A percentile compares a stretch with the other conserved stretches of the same genome.
These are phyloP conservation scores for Caenorhabditis zanzibari DNA, from an alignment of 2,888 invertebrate genomes.

Conservation along the genomic window DNA sequence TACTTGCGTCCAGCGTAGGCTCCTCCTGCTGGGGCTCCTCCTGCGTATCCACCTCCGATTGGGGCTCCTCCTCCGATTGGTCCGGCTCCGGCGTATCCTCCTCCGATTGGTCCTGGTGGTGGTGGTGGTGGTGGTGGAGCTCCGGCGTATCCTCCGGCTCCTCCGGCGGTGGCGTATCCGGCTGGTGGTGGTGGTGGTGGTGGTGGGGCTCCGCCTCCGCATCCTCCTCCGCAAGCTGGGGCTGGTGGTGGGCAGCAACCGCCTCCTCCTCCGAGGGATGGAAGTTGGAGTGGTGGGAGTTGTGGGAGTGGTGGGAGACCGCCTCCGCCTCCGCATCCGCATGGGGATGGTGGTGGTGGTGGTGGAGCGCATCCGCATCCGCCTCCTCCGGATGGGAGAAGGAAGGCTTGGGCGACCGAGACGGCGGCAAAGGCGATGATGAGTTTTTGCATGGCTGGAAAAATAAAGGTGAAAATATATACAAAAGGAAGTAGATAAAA, in stretches of 20 bases:
- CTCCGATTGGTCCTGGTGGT: conserved; percentile 55
- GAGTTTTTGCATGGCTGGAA: conserved; percentile 61
- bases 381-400: conserved; percentile 50
- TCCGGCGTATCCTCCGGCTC: conserved; percentile 52
- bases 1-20: conserved; percentile 60
- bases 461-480: background rate
- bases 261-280: conserved; percentile 59
- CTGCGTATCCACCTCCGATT: conserved; percentile 54
- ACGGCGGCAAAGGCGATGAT: conserved; percentile 57
- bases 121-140: conserved; percentile 52
- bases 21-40: conserved; percentile 60
- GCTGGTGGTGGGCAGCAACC: conserved; percentile 65
- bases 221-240: conserved; percentile 63
- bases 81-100: conserved; percentile 59
- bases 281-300: conserved; percentile 65
- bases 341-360: conserved; percentile 45
- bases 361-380: conserved; percentile 48
- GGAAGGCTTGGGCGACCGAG: conserved; percentile 51
- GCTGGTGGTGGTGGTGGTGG: conserved; percentile 52
- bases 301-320: conserved; percentile 69
- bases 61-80: conserved; percentile 56
- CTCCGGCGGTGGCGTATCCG: conserved; percentile 57
- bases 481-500: background rate
- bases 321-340: conserved; percentile 61
- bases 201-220: conserved; percentile 54